Conservation (phyloP, 2,113 vertebrate species). For the Phrynocephalus versicolor region DNA sequence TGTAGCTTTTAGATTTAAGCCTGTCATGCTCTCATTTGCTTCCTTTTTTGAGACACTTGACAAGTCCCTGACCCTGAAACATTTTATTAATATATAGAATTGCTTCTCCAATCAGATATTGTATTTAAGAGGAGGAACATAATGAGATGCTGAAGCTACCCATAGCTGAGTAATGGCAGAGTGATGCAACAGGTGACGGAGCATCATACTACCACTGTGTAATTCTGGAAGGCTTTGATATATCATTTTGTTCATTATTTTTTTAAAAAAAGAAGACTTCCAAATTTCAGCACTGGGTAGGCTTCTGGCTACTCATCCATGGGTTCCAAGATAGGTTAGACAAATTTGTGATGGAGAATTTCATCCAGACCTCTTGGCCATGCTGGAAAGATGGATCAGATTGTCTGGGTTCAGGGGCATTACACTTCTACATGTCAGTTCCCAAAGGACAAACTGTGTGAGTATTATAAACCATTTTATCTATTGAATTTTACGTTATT, state of each 20-base stretch:
- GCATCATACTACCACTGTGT: too few species aligned
- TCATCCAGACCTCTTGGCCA: too few species aligned
- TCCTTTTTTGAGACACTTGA: not conserved
- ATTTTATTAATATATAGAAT: not conserved
- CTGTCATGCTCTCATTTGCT: not conserved
- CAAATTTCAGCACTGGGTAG: too few species aligned
- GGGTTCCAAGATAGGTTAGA: not conserved
- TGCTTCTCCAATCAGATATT: not conserved
- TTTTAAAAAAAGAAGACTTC: too few species aligned
- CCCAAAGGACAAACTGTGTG: not conserved
- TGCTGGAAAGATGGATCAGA: not conserved
- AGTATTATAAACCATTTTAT: not conserved
- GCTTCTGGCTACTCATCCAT: not conserved
- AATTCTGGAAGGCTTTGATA: too few species aligned
- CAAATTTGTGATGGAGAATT: not conserved
- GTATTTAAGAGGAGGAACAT: too few species aligned
- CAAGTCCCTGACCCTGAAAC: not conserved
- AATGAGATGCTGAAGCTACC: too few species aligned
- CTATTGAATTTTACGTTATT: not conserved
- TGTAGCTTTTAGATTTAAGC: not conserved
- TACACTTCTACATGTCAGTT: not conserved
- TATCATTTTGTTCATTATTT: too few species aligned
- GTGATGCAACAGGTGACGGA: too few species aligned
- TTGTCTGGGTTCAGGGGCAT: not conserved
- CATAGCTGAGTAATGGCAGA: too few species aligned